Base-by-base conservation (phyloP, 2,113 vertebrate genomes). In the Phodopus roborovskii region DNA sequence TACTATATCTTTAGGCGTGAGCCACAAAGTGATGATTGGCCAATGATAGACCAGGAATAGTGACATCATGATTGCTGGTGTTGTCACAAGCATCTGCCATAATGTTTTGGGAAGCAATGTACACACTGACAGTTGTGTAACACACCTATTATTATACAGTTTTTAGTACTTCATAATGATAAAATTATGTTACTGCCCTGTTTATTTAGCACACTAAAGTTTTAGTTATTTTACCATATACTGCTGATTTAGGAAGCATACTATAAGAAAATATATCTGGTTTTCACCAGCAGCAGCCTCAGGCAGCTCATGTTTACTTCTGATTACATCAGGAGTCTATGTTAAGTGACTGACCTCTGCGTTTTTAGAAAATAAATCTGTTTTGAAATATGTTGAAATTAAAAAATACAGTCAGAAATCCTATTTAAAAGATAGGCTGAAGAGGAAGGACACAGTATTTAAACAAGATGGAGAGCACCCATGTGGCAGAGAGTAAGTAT, bases 351-450 rank as follows among this genome's bases (percentile, higher is more conserved):
- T 73, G 17, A 88, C 33, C 1, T 68, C 58, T 90, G 10, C 64
- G 5, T 11, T 82, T 19, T 81, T 92, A 15, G n/a, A 91, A 68
- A 91, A 68, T 60, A 82, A 77, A 66, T 84, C 78, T 74, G 90
- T 39, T 56, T 85, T 92, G 50, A 15, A 91, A 13, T 92, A 42
- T 53, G 11, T 66, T 58, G 58, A 92, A 83, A 92, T 94, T 33
- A 71, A 96, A 96, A 92, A 75, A 53, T 53, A 53, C 15, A 85
- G 82, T 58, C 6, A 50, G 48, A 78, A 81, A 74, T 4, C 36
- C 28, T 20, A 16, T 85, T 94, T 92, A 13, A 73, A 84, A 88
- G 12, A 10, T 48, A 83, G 30, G 24, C 19, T n/a, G 9, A 10
- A 48, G 20, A 81, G 60, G 2, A 39, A 24, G n/a, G 6, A 58